Conservation (phyloP, 2,113 vertebrate genomes). For the Parus major region DNA sequence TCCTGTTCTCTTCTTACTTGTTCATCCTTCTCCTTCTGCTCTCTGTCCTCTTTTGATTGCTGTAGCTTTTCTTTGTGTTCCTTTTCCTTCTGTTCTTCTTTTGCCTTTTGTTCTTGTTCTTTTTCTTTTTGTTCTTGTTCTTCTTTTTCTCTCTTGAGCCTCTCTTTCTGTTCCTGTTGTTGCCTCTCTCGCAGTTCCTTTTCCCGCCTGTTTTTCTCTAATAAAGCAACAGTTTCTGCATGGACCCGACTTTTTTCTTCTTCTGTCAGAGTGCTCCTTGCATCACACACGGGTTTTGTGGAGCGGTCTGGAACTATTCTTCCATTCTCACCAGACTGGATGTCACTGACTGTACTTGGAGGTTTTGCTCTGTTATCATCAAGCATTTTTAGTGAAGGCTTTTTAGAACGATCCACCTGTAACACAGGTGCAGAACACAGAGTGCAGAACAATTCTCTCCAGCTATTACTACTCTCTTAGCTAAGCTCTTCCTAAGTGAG, state of each 20-base stretch:
- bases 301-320: constrained; percentile 84
- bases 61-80: constrained; percentile 61
- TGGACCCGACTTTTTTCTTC: constrained; percentile 83
- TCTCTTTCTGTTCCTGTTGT: constrained; percentile 72
- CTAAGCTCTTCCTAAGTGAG: background rate
- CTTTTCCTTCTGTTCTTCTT: constrained; percentile 67
- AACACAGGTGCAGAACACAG: constrained; percentile 11
- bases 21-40: constrained; percentile 72
- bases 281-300: constrained; percentile 76
- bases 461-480: background rate
- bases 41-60: constrained; percentile 68
- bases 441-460: background rate
- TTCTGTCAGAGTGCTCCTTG: constrained; percentile 69
- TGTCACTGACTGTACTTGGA: constrained; percentile 69
- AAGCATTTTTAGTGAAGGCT: constrained; percentile 77
- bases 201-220: constrained; percentile 82
- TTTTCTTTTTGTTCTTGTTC: constrained; percentile 67
- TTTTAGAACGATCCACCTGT: constrained; percentile 94
- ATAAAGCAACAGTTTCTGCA: constrained; percentile 72
- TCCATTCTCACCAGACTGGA: constrained; percentile 70
- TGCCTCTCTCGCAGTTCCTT: constrained; percentile 78
- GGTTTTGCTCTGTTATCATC: constrained; percentile 72
- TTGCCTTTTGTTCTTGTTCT: constrained; percentile 68
- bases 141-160: constrained; percentile 60
- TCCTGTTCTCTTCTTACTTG: constrained; percentile 52